Percentiles rank a stretch among this genome's conserved stretches.
These are phyloP conservation scores for Calliopum simillimum DNA, from an alignment of 2,888 invertebrate genomes.

Conservation along the genomic window DNA sequence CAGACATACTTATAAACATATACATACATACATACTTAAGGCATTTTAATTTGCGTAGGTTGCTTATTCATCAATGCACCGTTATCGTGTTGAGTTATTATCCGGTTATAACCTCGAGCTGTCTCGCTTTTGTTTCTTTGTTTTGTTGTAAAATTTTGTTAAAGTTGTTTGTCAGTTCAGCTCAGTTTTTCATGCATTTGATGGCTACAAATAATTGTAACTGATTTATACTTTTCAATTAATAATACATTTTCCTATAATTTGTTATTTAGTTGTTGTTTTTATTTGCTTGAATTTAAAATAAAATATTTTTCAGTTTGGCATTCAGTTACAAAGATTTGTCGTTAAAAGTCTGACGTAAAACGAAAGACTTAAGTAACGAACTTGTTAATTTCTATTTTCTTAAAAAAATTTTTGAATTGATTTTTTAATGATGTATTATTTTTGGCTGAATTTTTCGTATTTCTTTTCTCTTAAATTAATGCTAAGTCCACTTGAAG, in stretches of 20 bases:
- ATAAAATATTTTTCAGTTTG: too few species aligned
- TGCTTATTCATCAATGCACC: constrained; percentile 19
- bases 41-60: constrained; percentile 4
- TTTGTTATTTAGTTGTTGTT: neutral
- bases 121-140: neutral
- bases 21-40: neutral
- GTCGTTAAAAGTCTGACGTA: too few species aligned
- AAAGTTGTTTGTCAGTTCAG: constrained; percentile 4
- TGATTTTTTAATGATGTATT: too few species aligned
- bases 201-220: neutral
- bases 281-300: too few species aligned
- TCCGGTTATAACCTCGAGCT: constrained; percentile 23
- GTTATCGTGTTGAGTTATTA: constrained; percentile 19
- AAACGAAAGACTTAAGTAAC: too few species aligned
- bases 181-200: neutral
- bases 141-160: too few species aligned
- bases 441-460: too few species aligned
- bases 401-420: too few species aligned
- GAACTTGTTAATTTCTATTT: too few species aligned
- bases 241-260: neutral
- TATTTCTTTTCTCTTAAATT: too few species aligned
- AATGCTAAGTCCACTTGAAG: too few species aligned
- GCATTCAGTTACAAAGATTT: too few species aligned
- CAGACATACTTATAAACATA: neutral
- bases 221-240: neutral